A percentile compares a stretch with the other conserved stretches of the same genome.
Evolutionary conservation across 2,797 vertebrate genomes (phyloP).

Genomic region (Merluccius polli): DNA sequence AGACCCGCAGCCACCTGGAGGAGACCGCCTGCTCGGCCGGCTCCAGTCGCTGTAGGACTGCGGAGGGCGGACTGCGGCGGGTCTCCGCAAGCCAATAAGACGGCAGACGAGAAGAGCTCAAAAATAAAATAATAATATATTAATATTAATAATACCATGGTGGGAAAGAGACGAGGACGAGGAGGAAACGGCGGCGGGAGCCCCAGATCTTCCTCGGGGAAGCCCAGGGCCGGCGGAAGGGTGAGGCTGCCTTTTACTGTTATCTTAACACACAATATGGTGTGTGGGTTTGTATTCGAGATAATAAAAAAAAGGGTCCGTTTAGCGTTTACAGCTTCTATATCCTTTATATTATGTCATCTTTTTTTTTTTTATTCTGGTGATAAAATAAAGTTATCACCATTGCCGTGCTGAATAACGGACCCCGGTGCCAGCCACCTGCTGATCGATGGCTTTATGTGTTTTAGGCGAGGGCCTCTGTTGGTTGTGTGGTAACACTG

Average conservation of each 20-base stretch:
- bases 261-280: not conserved
- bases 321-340: no score
- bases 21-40: not conserved
- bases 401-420: not conserved
- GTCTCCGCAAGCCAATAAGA: not conserved
- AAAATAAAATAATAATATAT: no score
- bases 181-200: constrained; percentile 38
- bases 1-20: constrained; percentile 14
- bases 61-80: not conserved
- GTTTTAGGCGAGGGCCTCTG: not conserved
- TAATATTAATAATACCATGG: no score
- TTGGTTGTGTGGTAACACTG: not conserved
- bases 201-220: no score
- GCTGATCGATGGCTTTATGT: not conserved
- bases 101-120: constrained; percentile 20
- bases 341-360: no score
- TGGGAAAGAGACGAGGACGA: constrained; percentile 66
- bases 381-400: not conserved
- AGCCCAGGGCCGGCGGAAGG: constrained; percentile 31
- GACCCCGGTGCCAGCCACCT: not conserved
- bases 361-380: not conserved
- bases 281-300: not conserved
- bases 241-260: constrained; percentile 37
- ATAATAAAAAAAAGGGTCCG: no score
- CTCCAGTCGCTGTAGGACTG: constrained; percentile 18